Conservation (phyloP, 2,113 vertebrate species). For the Glaucomys volans region DNA sequence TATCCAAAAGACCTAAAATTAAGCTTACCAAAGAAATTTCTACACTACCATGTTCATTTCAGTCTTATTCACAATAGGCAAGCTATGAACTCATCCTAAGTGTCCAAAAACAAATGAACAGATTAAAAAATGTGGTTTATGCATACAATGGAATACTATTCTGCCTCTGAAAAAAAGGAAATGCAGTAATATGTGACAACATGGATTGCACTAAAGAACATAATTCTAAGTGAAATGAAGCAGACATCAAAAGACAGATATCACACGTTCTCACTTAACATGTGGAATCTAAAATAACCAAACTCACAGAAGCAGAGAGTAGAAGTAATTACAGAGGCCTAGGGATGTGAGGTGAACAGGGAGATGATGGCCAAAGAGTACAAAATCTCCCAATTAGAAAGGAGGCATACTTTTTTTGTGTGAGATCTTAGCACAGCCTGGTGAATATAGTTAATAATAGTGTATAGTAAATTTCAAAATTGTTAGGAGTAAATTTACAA, state of each 20-base stretch:
- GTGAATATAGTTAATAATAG: not conserved
- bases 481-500: not conserved
- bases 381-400: not conserved
- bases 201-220: not conserved
- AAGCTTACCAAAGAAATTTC: not conserved
- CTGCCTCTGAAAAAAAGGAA: not conserved
- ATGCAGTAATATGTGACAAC: not conserved
- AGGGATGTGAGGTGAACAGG: not conserved
- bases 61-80: not conserved
- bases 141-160: not conserved
- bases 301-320: not conserved
- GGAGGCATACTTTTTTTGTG: not conserved
- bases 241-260: not conserved
- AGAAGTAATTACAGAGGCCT: not conserved
- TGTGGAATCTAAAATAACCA: not conserved
- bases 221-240: not conserved
- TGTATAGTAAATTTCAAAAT: not conserved
- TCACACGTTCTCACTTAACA: not conserved
- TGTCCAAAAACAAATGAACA: not conserved
- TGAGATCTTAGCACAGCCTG: not conserved
- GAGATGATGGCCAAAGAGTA: not conserved
- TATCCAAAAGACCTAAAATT: not conserved
- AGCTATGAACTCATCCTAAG: not conserved
- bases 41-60: not conserved
- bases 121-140: not conserved